These are phyloP conservation scores for Amphiura filiformis DNA, from an alignment of 35 echinoderm and acorn worm genomes.

Conservation along the genomic window DNA sequence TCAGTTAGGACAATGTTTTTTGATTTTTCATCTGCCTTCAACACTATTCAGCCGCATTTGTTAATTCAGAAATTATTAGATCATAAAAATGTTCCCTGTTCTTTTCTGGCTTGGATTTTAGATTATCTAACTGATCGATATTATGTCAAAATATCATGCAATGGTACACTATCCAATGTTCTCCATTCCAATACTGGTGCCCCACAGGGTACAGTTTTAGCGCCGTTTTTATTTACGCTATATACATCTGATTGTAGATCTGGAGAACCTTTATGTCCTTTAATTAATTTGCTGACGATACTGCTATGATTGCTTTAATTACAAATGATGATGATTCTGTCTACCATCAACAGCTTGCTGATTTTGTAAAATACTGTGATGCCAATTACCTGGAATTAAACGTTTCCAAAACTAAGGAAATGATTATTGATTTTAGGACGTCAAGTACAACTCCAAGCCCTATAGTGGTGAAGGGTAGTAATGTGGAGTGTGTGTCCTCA, in stretches of 20 bases:
- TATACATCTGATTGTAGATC: conserved; percentile 51
- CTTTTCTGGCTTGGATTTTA: conserved; percentile 11
- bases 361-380: too few species aligned
- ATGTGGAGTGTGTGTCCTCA: too few species aligned
- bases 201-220: conserved; percentile 57
- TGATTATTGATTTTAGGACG: too few species aligned
- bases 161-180: not conserved
- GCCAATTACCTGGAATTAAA: too few species aligned
- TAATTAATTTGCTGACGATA: conserved; percentile 48
- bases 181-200: conserved; percentile 31
- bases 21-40: conserved; percentile 35
- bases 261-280: not conserved
- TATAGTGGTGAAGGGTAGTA: too few species aligned
- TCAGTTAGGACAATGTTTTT: conserved; percentile 36
- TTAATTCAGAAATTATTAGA: not conserved
- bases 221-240: conserved; percentile 53
- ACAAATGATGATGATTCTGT: too few species aligned
- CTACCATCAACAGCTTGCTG: too few species aligned
- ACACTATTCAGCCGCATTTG: conserved; percentile 31
- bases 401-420: too few species aligned
- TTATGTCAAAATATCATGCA: conserved; percentile 26
- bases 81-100: not conserved
- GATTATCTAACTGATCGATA: conserved; percentile 31
- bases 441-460: too few species aligned
- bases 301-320: not conserved